These are phyloP conservation scores for Deilephila porcellus DNA, from an alignment of 2,888 invertebrate genomes.

Conservation along the genomic window DNA sequence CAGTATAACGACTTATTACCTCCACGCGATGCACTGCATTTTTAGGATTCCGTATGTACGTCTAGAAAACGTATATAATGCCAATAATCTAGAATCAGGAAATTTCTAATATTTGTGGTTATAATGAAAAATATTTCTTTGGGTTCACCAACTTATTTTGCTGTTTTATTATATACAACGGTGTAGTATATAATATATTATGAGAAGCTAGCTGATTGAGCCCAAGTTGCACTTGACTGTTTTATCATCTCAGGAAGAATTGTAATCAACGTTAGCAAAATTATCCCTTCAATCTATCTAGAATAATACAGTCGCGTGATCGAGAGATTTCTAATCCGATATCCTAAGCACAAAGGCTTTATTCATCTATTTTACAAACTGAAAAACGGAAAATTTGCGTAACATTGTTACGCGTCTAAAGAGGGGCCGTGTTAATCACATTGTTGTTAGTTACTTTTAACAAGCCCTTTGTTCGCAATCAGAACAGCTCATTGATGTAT, in stretches of 20 bases:
- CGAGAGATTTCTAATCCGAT: neutral
- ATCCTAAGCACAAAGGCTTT: neutral
- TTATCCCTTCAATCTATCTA: neutral
- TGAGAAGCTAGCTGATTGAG: too few relatives aligned
- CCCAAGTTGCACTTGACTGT: too few relatives aligned
- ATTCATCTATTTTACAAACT: constrained; percentile 15
- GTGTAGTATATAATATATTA: too few relatives aligned
- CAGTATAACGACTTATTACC: neutral
- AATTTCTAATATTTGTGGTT: too few relatives aligned
- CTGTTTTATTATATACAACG: too few relatives aligned
- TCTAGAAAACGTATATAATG: too few relatives aligned
- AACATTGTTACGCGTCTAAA: constrained; percentile 11
- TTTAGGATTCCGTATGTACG: too few relatives aligned
- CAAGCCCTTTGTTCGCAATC: constrained; percentile 26
- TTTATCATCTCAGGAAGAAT: neutral
- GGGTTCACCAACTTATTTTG: too few relatives aligned
- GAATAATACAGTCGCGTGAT: neutral
- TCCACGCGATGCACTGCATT: neutral
- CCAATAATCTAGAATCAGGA: too few relatives aligned
- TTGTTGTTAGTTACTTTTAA: constrained; percentile 23
- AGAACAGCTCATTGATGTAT: constrained; percentile 20
- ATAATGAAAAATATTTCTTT: too few relatives aligned
- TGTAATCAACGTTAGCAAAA: neutral
- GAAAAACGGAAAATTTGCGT: constrained; percentile 10
- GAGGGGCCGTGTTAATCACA: constrained; percentile 15